Evolutionary conservation across 2,797 vertebrate species (phyloP).

Genomic region (Macropus fuliginosus): DNA sequence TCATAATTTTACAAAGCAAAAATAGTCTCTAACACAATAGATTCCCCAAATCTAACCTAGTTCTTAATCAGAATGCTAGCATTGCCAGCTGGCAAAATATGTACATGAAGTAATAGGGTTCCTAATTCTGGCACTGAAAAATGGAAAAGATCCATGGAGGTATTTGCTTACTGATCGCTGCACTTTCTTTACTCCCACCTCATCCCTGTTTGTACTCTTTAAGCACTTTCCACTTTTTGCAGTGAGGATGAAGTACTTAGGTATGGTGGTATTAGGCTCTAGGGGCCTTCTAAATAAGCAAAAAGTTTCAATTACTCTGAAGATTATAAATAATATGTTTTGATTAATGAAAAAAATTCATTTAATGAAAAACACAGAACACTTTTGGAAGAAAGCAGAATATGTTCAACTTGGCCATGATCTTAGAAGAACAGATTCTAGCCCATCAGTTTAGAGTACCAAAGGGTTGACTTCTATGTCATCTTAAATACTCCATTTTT

Average conservation of each 20-base stretch:
- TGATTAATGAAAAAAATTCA: too few relatives aligned
- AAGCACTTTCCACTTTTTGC: neutral
- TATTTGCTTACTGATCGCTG: too few relatives aligned
- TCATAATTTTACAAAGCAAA: neutral
- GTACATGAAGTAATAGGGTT: neutral
- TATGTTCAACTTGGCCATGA: too few relatives aligned
- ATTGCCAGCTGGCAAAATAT: neutral
- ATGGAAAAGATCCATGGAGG: too few relatives aligned
- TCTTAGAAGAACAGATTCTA: too few relatives aligned
- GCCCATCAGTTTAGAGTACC: too few relatives aligned
- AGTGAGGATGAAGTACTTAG: neutral
- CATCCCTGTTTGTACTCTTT: neutral
- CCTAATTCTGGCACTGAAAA: neutral
- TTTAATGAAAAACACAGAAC: too few relatives aligned
- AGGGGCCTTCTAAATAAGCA: neutral
- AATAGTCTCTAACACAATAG: neutral
- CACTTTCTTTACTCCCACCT: too few relatives aligned
- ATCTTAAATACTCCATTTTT: too few relatives aligned
- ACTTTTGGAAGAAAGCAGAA: too few relatives aligned
- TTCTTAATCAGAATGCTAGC: conserved; percentile 1
- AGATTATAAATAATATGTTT: neutral
- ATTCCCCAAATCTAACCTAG: neutral
- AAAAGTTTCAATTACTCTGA: neutral
- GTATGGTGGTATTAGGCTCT: neutral
- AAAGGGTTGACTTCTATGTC: too few relatives aligned